Base-by-base conservation (phyloP, 2,888 invertebrate genomes). In the Eledona agricola region DNA sequence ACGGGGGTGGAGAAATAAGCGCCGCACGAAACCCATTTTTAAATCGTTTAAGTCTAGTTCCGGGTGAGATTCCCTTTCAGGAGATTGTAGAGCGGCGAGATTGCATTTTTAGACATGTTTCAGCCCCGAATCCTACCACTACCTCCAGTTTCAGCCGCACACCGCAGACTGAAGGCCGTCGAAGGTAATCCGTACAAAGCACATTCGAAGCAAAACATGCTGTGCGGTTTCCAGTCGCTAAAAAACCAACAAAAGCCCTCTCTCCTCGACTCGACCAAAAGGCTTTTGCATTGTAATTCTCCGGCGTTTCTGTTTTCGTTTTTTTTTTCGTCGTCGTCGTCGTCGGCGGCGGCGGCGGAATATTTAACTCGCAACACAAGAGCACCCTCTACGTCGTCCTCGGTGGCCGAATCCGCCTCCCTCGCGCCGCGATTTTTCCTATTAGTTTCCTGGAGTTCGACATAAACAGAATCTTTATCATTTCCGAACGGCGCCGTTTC, bases 111-210 rank as follows among this genome's bases (percentile, higher is more conserved):
- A n/a, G n/a, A n/a, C n/a, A n/a, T n/a, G n/a, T n/a, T n/a, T n/a
- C 20, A n/a, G 4, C n/a, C 10, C 11, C 10, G 28, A 28, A 28
- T 10, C 28, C 28, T 7, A 6, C 7, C 6, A 10, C 10, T 11
- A n/a, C 10, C 7, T 11, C 11, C n/a, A n/a, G n/a, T n/a, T n/a
- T n/a, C n/a, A 47, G 29, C 35, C 47, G 9, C 19, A 26, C 35
- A 10, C 47, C 37, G 47, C 37, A 47, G 49, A 51, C 55, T 49
- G 49, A 47, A 57, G 57, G 57, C 51, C 49, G 45, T 51, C 51
- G 47, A 58, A 55, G 50, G 52, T 58, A 58, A 58, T 55, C 50
- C 49, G 32, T 46, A 45, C 49, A 56, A 37, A 58, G 51, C 38
- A 51, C 45, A 51, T 57, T 34, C 49, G 38, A 51, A 50, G 38